Conservation (phyloP, 2,888 invertebrate species). For the Empis stercorea region DNA sequence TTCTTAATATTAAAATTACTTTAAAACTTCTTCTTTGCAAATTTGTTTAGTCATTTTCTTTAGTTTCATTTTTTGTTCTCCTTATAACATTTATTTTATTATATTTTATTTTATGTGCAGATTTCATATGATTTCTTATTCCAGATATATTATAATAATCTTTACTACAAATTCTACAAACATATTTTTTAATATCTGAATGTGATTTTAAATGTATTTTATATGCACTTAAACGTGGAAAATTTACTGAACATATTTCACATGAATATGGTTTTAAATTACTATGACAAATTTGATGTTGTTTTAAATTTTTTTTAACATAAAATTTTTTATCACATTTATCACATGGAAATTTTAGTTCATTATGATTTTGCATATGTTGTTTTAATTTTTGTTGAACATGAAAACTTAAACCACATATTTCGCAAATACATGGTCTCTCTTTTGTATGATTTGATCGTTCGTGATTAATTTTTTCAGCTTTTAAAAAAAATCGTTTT, state of each 20-base stretch:
- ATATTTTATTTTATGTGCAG: no score
- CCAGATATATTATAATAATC: slow-evolving; percentile 13
- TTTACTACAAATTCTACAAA: slow-evolving; percentile 13
- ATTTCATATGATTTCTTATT: slow-evolving; percentile 9
- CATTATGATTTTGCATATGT: neutral
- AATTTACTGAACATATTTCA: slow-evolving; percentile 5
- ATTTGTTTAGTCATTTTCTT: no score
- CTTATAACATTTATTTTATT: no score
- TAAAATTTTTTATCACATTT: slow-evolving; percentile 8
- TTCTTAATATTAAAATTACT: no score
- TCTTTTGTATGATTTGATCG: no score
- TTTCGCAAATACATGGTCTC: no score
- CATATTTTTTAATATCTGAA: slow-evolving; percentile 13
- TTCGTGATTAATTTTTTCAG: no score
- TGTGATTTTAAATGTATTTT: slow-evolving; percentile 6
- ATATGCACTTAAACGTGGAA: slow-evolving; percentile 5
- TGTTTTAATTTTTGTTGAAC: no score
- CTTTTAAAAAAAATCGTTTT: no score
- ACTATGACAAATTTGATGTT: slow-evolving; percentile 6
- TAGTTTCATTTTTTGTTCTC: no score
- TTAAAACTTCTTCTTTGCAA: no score
- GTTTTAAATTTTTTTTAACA: neutral
- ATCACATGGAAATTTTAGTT: slow-evolving; percentile 4
- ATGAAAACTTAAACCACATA: no score
- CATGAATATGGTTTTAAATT: slow-evolving; percentile 7